Conservation (phyloP, 2,888 invertebrate genomes). For the Phyllotreta striolata region DNA sequence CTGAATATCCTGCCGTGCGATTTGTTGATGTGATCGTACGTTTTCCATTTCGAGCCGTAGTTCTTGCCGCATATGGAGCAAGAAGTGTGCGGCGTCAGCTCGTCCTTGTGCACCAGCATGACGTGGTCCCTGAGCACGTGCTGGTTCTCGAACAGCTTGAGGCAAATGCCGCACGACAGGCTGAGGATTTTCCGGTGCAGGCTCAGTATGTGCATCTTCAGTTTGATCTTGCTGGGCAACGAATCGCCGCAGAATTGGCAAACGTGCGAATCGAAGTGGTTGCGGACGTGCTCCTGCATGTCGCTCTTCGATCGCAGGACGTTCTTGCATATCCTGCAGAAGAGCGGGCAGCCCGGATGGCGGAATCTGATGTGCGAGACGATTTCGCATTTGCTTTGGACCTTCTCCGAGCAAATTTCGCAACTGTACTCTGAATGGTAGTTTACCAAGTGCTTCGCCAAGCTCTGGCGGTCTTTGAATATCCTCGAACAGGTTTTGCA, state of each 20-base stretch:
- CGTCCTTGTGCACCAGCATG: slow-evolving; percentile 62
- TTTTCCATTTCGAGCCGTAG: slow-evolving; percentile 68
- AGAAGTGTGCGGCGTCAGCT: slow-evolving; percentile 63
- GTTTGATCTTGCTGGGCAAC: slow-evolving; percentile 65
- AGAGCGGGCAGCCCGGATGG: slow-evolving; percentile 65
- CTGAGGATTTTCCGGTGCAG: slow-evolving; percentile 66
- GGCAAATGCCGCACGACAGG: slow-evolving; percentile 66
- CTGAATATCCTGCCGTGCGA: slow-evolving; percentile 67
- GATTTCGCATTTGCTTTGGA: slow-evolving; percentile 66
- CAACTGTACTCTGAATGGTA: slow-evolving; percentile 66
- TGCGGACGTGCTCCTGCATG: slow-evolving; percentile 63
- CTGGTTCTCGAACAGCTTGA: slow-evolving; percentile 66
- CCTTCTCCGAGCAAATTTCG: slow-evolving; percentile 64
- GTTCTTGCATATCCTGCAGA: slow-evolving; percentile 64
- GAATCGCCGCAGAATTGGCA: slow-evolving; percentile 69
- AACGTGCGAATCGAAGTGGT: slow-evolving; percentile 64
- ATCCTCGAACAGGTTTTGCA: slow-evolving; percentile 67
- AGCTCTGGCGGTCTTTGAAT: slow-evolving; percentile 65
- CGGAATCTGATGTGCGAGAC: slow-evolving; percentile 64
- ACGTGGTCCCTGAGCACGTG: slow-evolving; percentile 67
- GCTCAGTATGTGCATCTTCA: slow-evolving; percentile 68
- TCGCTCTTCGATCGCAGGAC: slow-evolving; percentile 65
- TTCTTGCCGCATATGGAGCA: slow-evolving; percentile 69
- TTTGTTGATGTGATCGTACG: slow-evolving; percentile 67
- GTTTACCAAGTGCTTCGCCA: slow-evolving; percentile 65